Evolutionary conservation across 2,888 invertebrate genomes (phyloP), one percentile per base, ranked within the genome.

Genomic region (Opisthograptis luteolata): DNA sequence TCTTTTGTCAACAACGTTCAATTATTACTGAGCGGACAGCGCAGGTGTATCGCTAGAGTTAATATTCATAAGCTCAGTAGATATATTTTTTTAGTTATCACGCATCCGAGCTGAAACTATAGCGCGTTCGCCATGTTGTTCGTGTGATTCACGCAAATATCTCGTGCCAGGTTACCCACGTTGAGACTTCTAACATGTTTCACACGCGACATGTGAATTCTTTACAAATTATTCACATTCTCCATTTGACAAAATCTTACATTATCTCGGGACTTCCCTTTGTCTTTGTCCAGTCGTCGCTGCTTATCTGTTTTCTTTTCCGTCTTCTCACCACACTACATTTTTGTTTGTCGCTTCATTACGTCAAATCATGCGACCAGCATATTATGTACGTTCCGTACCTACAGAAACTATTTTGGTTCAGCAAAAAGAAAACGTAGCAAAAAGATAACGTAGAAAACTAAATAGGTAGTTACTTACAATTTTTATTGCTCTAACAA

Each of bases 91-190:
- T 51, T 58, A 53, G 39, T 39, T 42, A 48, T 56, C 58, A 51
- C 51, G 54, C 13, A 24, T 17, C 31, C 36, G 25, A 48, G 25
- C 35, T 48, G 51, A 56, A 55, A 65, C 58, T 60, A 43, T 49
- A 55, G 46, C 58, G 57, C 42, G 46, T 39, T 55, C 44, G 44
- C 36, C 42, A 54, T 60, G 64, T 66, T 65, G 62, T 64, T 67
- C 58, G 55, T 57, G 62, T 76, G 78, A 79, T 68, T 77, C 79
- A 79, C 64, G 60, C 64, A 60, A 48, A 68, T 69, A 75, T 70
- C 63, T 66, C 68, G 70, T 78, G 80, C 76, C 79, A 77, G 73
- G 67, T 70, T 73, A 71, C 75, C 76, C 75, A 76, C 75, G 69
- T 73, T 59, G 55, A 63, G 64, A 68, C 66, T 71, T 58, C 56